Conservation (phyloP, 2,888 invertebrate species). For the Phania funesta region DNA sequence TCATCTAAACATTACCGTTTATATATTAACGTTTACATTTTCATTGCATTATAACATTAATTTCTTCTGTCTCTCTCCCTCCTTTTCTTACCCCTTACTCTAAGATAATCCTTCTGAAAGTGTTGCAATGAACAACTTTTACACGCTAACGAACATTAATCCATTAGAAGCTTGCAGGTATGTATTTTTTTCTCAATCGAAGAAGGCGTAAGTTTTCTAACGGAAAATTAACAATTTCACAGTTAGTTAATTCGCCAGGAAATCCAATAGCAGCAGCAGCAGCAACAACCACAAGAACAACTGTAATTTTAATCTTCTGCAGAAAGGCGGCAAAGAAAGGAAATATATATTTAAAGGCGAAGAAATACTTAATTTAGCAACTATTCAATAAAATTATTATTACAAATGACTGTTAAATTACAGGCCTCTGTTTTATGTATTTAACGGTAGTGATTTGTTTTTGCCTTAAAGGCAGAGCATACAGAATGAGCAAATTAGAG, state of each 20-base stretch:
- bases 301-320: neutral
- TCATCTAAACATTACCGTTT: too few relatives aligned
- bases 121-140: neutral
- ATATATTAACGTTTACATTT: too few relatives aligned
- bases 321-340: neutral
- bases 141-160: neutral
- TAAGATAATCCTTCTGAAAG: conserved; percentile 19
- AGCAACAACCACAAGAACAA: too few relatives aligned
- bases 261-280: neutral
- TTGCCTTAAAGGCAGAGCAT: neutral
- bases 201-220: conserved; percentile 44
- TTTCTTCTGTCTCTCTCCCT: too few relatives aligned
- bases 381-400: conserved; percentile 47
- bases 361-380: conserved; percentile 30
- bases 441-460: conserved; percentile 36
- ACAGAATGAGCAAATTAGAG: neutral
- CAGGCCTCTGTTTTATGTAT: conserved; percentile 39
- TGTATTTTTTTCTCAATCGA: neutral
- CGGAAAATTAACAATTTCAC: conserved; percentile 69
- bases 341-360: neutral
- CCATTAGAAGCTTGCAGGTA: conserved; percentile 5
- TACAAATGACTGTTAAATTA: conserved; percentile 37
- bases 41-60: too few relatives aligned
- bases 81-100: neutral
- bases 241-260: conserved; percentile 63